These are phyloP conservation scores for Plemyria rubiginata DNA, from an alignment of 2,888 invertebrate species.

Conservation along the genomic window DNA sequence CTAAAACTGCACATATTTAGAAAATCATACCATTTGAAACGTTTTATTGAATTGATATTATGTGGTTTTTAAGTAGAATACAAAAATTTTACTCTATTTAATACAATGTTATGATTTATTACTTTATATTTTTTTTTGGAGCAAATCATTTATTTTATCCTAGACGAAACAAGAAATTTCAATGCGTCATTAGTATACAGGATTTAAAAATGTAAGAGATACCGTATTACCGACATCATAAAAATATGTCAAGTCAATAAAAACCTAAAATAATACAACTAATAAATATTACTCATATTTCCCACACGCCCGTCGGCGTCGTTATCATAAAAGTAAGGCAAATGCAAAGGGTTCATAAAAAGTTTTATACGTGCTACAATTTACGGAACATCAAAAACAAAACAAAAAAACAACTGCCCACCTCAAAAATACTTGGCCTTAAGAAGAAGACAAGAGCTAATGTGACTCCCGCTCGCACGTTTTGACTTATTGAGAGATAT, in stretches of 20 bases:
- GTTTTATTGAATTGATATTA: slow-evolving; percentile 11
- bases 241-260: not conserved
- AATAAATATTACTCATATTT: slow-evolving; percentile 5
- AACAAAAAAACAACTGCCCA: not conserved
- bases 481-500: too few species aligned
- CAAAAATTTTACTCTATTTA: not conserved
- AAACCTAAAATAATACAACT: not conserved
- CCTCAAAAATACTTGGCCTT: slow-evolving; percentile 17
- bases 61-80: not conserved
- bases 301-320: slow-evolving; percentile 4
- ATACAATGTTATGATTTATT: not conserved
- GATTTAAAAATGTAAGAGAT: too few species aligned
- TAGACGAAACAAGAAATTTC: too few species aligned
- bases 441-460: too few species aligned
- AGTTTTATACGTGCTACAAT: not conserved
- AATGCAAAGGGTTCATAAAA: not conserved
- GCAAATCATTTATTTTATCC: too few species aligned
- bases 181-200: too few species aligned
- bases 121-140: too few species aligned
- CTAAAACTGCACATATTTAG: slow-evolving; percentile 19
- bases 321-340: slow-evolving; percentile 4
- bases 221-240: not conserved
- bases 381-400: not conserved
- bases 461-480: too few species aligned
- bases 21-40: slow-evolving; percentile 7